Percentiles rank a stretch among this genome's conserved stretches.
These are phyloP conservation scores for Luffia ferchaultella DNA, from an alignment of 2,888 invertebrate genomes.

Conservation along the genomic window DNA sequence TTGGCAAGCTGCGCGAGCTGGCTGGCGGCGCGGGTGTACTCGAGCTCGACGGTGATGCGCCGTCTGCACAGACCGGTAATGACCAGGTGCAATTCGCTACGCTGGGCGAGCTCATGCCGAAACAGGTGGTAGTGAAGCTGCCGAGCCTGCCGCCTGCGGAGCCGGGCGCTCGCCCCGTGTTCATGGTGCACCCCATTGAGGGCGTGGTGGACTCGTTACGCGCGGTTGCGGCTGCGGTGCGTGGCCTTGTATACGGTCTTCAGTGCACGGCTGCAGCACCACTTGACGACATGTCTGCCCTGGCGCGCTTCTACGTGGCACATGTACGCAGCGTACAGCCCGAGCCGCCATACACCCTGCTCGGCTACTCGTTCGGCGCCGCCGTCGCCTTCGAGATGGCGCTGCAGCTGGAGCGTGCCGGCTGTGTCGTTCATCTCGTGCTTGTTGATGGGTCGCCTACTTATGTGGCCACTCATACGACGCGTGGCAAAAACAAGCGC, in stretches of 20 bases:
- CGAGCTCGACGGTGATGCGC: constrained; percentile 14
- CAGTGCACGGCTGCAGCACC: constrained; percentile 87
- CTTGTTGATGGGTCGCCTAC: constrained; percentile 92
- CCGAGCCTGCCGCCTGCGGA: constrained; percentile 56
- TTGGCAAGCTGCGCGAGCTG: constrained; percentile 75
- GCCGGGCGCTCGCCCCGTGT: constrained; percentile 59
- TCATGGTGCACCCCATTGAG: constrained; percentile 87
- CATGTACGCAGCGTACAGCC: constrained; percentile 81
- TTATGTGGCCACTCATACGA: constrained; percentile 80
- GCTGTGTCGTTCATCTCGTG: constrained; percentile 69
- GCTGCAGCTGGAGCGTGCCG: constrained; percentile 74
- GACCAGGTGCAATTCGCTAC: constrained; percentile 48
- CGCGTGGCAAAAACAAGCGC: constrained; percentile 69
- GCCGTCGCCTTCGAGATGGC: constrained; percentile 96
- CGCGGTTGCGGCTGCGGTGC: constrained; percentile 75
- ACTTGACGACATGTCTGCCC: constrained; percentile 71
- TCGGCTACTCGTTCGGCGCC: constrained; percentile 97
- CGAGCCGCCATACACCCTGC: constrained; percentile 84
- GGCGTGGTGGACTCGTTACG: constrained; percentile 79
- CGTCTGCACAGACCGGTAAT: constrained; percentile 21
- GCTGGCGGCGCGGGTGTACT: constrained; percentile 29
- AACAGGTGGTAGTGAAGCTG: constrained; percentile 73
- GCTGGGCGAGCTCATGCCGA: constrained; percentile 75
- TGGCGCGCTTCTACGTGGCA: constrained; percentile 77
- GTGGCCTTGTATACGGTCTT: constrained; percentile 84